Base-by-base conservation (phyloP, 1,140 invertebrate species). In the Andrena cerasifolii region DNA sequence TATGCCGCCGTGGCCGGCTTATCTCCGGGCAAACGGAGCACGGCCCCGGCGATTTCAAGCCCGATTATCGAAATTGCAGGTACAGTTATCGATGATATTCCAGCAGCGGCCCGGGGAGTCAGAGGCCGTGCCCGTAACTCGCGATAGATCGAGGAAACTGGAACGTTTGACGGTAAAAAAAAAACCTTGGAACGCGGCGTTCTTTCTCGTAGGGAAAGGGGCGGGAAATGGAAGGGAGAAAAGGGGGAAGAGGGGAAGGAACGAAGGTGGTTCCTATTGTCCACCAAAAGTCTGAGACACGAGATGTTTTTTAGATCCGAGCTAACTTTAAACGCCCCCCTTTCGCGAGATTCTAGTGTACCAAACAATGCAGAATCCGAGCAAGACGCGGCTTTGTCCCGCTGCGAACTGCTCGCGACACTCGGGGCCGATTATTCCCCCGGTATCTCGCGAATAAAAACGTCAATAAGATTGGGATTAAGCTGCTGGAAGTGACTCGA, bases 111-210 rank as follows among this genome's bases (percentile, higher is more conserved):
- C n/a, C 28, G 58, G 47, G 73, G 31, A 59, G 51, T 56, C 28
- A 54, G 26, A 21, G 6, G 26, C 62, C 61, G 49, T 56, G 59
- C 73, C 36, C 70, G 33, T 84, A 82, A 84, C 68, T 82, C 45
- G 65, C 70, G 70, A 68, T 82, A 79, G 75, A 82, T 79, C 33
- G 24, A 21, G 56, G 63, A 77, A 82, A 84, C 66, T 73, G 65
- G 80, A 82, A 79, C 82, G 18, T 59, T 40, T 31, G 79, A 84
- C 80, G 82, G 80, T 84, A 82, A 75, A 82, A 82, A 75, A 82
- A 70, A 21, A 21, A 43, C 16, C 21, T 6, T 21, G 24, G 53
- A 82, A 78, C 40, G 70, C 28, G 26, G 21, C 51, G 31, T 66
- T 83, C 79, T 53, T 58, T 59, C 58, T 40, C 33, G 14, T 3